Conservation (phyloP, 1,140 invertebrate genomes). For the Catajapyx aquilonaris region DNA sequence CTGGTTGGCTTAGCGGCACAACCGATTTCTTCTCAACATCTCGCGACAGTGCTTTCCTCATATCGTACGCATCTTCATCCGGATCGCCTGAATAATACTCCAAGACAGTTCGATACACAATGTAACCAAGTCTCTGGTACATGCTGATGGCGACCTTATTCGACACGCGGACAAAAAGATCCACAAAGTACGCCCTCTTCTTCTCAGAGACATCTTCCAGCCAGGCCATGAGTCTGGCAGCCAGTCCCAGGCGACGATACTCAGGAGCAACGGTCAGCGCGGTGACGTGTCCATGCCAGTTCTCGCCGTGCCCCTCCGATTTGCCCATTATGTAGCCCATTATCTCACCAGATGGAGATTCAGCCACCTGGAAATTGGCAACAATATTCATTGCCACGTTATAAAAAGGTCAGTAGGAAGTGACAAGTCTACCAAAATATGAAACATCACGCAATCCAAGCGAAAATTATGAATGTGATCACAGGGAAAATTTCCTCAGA, state of each 20-base stretch:
- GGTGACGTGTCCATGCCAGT: constrained; percentile 98
- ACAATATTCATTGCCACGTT: too few relatives aligned
- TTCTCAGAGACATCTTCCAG: constrained; percentile 91
- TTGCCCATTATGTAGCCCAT: constrained; percentile 99
- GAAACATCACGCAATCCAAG: too few relatives aligned
- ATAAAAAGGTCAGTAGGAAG: too few relatives aligned
- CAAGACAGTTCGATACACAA: constrained; percentile 83
- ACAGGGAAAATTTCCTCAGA: too few relatives aligned
- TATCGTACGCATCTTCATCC: constrained; percentile 97
- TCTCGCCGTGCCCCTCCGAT: constrained; percentile 80
- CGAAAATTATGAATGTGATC: too few relatives aligned
- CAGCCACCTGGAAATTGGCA: too few relatives aligned
- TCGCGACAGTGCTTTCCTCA: constrained; percentile 78
- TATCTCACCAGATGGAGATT: constrained; percentile 82
- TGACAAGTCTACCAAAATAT: too few relatives aligned
- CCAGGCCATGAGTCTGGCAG: constrained; percentile 83
- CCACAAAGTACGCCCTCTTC: constrained; percentile 96
- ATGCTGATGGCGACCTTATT: constrained; percentile 94
- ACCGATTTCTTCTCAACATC: constrained; percentile 85
- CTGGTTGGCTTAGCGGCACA: constrained; percentile 79
- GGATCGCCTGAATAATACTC: constrained; percentile 95
- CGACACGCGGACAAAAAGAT: constrained; percentile 92
- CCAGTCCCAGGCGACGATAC: constrained; percentile 74
- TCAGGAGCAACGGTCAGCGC: constrained; percentile 90
- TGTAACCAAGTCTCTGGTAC: constrained; percentile 94